Conservation (phyloP, 2,888 invertebrate species). For the Mesodorylaimus sp. region DNA sequence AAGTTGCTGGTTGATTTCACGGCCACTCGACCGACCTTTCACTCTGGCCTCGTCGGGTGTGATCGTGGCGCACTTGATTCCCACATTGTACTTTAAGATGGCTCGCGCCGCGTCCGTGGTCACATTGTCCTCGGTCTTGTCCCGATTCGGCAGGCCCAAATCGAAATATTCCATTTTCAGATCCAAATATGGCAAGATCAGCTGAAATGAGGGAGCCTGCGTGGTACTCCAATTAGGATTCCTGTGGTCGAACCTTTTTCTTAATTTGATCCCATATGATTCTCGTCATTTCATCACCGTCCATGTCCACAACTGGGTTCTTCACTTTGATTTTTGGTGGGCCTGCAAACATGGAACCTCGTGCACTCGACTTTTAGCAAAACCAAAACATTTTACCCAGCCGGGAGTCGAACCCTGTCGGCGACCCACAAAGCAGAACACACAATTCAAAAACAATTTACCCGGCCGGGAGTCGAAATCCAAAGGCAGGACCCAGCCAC, state of each 20-base stretch:
- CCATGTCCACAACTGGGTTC: constrained; percentile 55
- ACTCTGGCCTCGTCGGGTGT: constrained; percentile 61
- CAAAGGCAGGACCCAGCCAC: too few species aligned
- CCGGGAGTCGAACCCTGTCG: too few species aligned
- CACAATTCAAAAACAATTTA: too few species aligned
- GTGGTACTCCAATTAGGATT: too few species aligned
- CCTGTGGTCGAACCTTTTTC: too few species aligned
- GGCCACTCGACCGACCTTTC: constrained; percentile 3
- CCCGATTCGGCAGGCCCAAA: constrained; percentile 59
- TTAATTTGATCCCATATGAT: constrained; percentile 79
- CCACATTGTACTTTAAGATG: constrained; percentile 62
- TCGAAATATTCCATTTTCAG: constrained; percentile 65
- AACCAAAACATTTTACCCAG: too few species aligned
- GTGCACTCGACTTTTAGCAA: too few species aligned
- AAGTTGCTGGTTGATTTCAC: neutral
- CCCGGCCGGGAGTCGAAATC: too few species aligned
- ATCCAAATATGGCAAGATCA: constrained; percentile 42
- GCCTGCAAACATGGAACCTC: too few species aligned
- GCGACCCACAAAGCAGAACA: too few species aligned
- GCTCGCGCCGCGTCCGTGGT: constrained; percentile 66
- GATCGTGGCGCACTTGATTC: constrained; percentile 74
- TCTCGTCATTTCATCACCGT: constrained; percentile 81
- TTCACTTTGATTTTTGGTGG: constrained; percentile 17
- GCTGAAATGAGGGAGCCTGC: too few species aligned
- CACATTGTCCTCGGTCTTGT: constrained; percentile 57